Evolutionary conservation across 2,888 invertebrate genomes (phyloP).

Genomic region (Nipponacmea schrenckii): DNA sequence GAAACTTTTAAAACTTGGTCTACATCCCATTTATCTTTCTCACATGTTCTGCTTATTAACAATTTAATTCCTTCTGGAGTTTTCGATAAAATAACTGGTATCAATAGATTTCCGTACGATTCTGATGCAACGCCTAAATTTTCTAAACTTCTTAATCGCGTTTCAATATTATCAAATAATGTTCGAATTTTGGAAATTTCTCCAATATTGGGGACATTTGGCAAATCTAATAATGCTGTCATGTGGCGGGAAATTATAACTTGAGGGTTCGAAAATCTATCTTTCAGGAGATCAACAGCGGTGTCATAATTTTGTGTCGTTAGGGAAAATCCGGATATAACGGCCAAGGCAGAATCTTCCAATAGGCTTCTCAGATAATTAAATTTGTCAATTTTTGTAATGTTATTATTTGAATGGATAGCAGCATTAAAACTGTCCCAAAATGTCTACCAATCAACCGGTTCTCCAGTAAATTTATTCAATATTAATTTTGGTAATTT

Average conservation of each 20-base stretch:
- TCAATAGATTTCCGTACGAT: too few species aligned
- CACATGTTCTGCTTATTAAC: too few species aligned
- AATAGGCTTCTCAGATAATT: neutral
- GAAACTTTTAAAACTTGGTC: too few species aligned
- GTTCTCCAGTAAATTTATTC: neutral
- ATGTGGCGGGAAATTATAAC: neutral
- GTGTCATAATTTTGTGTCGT: neutral
- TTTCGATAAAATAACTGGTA: too few species aligned
- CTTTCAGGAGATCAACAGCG: neutral
- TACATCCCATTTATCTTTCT: too few species aligned
- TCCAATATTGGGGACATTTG: neutral
- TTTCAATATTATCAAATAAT: neutral
- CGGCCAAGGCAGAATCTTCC: neutral
- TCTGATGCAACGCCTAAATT: neutral
- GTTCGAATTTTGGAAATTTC: neutral
- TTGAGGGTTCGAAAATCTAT: neutral
- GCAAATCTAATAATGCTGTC: neutral
- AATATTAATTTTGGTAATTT: neutral
- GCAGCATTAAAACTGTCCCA: slow-evolving; percentile 5
- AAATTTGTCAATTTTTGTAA: neutral
- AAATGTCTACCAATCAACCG: neutral
- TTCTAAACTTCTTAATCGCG: neutral
- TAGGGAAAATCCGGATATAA: neutral
- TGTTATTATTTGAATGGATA: neutral
- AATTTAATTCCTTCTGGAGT: too few species aligned